Percentiles rank a stretch among this genome's conserved stretches.
Evolutionary conservation across 2,113 vertebrate genomes (phyloP).

Genomic region (Dicentrarchus labrax): DNA sequence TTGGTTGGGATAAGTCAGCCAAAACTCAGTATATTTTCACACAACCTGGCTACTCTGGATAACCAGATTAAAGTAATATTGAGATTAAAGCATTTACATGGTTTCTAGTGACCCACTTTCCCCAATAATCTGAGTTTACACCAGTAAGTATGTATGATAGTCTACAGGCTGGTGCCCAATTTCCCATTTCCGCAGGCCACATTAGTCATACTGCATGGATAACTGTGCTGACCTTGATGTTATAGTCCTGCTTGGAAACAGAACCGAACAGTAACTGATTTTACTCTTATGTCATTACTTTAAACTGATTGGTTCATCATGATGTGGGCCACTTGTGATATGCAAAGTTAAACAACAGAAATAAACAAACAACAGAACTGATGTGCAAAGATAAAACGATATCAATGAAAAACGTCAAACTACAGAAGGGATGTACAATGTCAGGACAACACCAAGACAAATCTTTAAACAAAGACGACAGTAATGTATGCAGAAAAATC

Average conservation of each 20-base stretch:
- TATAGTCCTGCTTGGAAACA: background rate
- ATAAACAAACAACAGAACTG: background rate
- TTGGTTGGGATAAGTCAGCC: conserved; percentile 65
- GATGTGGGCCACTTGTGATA: background rate
- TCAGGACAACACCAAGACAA: background rate
- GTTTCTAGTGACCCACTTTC: background rate
- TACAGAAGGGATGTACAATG: background rate
- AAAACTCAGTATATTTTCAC: conserved; percentile 29
- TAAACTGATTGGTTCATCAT: background rate
- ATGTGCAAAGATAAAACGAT: background rate
- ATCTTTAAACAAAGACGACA: background rate
- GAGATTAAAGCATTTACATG: conserved; percentile 26
- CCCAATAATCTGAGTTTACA: background rate
- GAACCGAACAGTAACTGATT: background rate
- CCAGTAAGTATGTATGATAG: background rate
- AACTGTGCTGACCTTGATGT: background rate
- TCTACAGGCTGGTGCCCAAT: background rate
- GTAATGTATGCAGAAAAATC: background rate
- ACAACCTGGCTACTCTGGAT: background rate
- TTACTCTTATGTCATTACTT: background rate
- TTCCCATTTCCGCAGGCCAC: conserved; percentile 9
- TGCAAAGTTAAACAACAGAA: background rate
- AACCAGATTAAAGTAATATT: conserved; percentile 22
- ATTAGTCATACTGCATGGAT: background rate
- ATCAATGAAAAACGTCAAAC: background rate